Evolutionary conservation across 2,113 vertebrate genomes (phyloP).

Genomic region (Chroicocephalus ridibundus): DNA sequence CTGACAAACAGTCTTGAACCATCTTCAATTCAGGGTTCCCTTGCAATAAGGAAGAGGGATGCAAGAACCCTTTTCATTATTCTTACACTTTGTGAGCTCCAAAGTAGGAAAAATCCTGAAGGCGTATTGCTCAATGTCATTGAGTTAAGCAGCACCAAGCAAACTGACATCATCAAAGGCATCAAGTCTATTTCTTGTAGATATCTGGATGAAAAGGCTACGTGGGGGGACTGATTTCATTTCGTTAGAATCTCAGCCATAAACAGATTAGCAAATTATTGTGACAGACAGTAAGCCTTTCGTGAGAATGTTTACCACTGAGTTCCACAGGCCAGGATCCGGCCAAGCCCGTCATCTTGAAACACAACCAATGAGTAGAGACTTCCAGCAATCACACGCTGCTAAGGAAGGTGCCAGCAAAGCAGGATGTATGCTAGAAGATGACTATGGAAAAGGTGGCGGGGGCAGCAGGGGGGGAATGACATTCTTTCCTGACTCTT

Average conservation of each 20-base stretch:
- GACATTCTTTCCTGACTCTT: not conserved
- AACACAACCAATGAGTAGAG: not conserved
- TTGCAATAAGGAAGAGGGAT: not conserved
- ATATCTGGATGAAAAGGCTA: slow-evolving; percentile 16
- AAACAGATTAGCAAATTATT: slow-evolving; percentile 61
- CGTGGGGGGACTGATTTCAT: slow-evolving; percentile 58
- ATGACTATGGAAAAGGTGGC: not conserved
- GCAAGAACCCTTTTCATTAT: not conserved
- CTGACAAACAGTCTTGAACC: not conserved
- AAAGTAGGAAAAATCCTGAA: not conserved
- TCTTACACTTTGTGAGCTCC: not conserved
- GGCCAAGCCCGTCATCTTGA: not conserved
- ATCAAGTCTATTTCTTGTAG: slow-evolving; percentile 28
- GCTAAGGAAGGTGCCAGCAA: not conserved
- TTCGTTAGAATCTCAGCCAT: slow-evolving; percentile 64
- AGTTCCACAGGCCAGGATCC: slow-evolving; percentile 24
- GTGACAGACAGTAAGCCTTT: slow-evolving; percentile 67
- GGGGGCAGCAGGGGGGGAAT: not conserved
- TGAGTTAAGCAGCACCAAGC: not conserved
- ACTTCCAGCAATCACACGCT: not conserved
- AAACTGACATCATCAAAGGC: slow-evolving; percentile 32
- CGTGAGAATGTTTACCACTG: slow-evolving; percentile 59
- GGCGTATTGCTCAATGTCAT: not conserved
- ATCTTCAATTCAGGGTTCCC: not conserved
- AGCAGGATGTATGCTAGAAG: not conserved